phyloP scores from a whole-genome alignment of 2,888 invertebrate genomes.

The Dryomyza anilis region DNA sequence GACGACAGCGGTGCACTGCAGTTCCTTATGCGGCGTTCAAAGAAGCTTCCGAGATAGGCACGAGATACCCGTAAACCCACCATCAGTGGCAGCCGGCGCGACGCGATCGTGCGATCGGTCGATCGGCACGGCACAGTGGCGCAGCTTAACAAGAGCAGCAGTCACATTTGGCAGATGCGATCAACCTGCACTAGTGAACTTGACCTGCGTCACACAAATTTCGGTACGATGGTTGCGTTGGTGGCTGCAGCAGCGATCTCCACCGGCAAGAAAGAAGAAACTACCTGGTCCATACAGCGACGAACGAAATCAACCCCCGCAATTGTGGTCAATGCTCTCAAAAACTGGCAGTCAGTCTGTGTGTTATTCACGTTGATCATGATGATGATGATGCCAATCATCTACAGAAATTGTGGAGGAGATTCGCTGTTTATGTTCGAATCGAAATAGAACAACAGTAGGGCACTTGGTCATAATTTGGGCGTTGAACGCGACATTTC shows the following conservation, averaged over 20 bases:
- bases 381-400: conserved; percentile 40
- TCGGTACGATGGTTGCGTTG: background rate
- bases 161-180: too few species aligned
- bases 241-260: background rate
- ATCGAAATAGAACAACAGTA: conserved; percentile 11
- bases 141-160: too few species aligned
- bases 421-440: background rate
- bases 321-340: conserved; percentile 29
- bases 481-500: conserved; percentile 13
- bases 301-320: conserved; percentile 46
- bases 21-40: too few species aligned
- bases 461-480: conserved; percentile 23
- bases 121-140: background rate
- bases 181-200: conserved; percentile 8
- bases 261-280: background rate
- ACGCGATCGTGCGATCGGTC: background rate
- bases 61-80: conserved; percentile 3
- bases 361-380: conserved; percentile 35
- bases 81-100: conserved; percentile 5
- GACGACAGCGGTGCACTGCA: too few species aligned
- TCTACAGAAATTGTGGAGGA: conserved; percentile 9
- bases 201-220: conserved; percentile 9
- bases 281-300: conserved; percentile 26
- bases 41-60: background rate
- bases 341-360: background rate